phyloP scores from a whole-genome alignment of 2,113 vertebrate genomes.

The Hypocryptadius cinnamomeus region DNA sequence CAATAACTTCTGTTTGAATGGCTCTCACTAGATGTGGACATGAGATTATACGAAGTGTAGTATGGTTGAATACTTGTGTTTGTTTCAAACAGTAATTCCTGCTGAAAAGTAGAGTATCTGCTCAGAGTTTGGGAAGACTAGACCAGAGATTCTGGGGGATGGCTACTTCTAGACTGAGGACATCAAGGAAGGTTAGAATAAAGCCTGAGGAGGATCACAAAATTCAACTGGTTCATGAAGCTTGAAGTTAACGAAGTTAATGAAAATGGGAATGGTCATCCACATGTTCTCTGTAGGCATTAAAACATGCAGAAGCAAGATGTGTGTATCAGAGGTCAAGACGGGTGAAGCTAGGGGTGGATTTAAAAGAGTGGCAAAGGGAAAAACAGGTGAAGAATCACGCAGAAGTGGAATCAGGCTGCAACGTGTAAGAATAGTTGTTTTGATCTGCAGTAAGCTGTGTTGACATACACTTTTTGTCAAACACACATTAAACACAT shows the following conservation, averaged over 20 bases:
- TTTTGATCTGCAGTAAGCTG: background rate
- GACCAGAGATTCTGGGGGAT: background rate
- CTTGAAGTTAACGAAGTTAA: background rate
- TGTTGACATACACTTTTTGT: background rate
- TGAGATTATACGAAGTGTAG: background rate
- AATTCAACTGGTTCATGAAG: background rate
- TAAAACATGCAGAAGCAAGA: background rate
- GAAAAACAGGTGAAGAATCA: background rate
- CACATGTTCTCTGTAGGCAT: background rate
- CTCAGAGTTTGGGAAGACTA: background rate
- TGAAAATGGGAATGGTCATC: background rate
- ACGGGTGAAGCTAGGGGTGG: background rate
- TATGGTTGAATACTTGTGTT: background rate
- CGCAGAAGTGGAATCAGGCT: background rate
- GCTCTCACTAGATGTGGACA: background rate
- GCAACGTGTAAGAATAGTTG: background rate
- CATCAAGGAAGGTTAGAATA: background rate
- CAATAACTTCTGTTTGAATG: background rate
- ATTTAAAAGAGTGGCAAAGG: background rate
- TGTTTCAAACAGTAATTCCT: background rate
- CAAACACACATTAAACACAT: background rate
- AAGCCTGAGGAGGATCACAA: background rate
- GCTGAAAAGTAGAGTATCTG: background rate
- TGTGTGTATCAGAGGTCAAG: background rate
- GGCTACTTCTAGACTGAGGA: background rate